Evolutionary conservation across 2,888 invertebrate genomes (phyloP), one percentile per base, ranked within the genome.

Genomic region (Callimorpha dominula): DNA sequence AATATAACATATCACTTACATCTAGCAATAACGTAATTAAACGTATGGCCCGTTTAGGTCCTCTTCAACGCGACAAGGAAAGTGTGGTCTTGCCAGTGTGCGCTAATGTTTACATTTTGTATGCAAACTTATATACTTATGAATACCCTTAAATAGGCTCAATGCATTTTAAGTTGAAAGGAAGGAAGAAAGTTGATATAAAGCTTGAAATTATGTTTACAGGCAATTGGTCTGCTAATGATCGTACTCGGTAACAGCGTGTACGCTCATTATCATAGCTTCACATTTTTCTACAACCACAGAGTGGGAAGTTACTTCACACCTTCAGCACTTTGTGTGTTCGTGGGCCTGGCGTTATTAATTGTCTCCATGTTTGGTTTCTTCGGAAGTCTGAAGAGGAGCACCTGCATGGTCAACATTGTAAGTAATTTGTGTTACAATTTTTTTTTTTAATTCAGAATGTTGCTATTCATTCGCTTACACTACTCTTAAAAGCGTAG

Each of bases 361-460:
- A 92, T 98, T 69, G 96, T 98, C 17, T 97, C 98, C 0, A 96
- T 98, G 82, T 97, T 98, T 81, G 98, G 98, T 50, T 98, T 98
- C 92, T 97, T 97, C 82, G 98, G 98, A 50, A 98, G 98, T 7
- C 92, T 98, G 83, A 97, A 96, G 86, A 97, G 97, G 90, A 98
- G 98, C 91, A 97, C 98, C 6, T 96, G 96, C 83, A 94, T 97
- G 92, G 96, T 97, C 50, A 96, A 97, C 77, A 89, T 95, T 89
- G 97, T 97, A 83, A 85, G 95, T 85, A 68, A 14, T 7, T 57
- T 49, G 42, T n/a, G 17, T n/a, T 0, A 46, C 2, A 31, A 31
- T 46, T 3, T 46, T 8, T 46, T 3, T 46, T 15, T 14, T 50
- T 50, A 50, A 50, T 50, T 50, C 4, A 4, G 1, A 14, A 50